A percentile compares a stretch with the other conserved stretches of the same genome.
Evolutionary conservation across 2,797 vertebrate genomes (phyloP).

Genomic region (Bradypodion pumilum): DNA sequence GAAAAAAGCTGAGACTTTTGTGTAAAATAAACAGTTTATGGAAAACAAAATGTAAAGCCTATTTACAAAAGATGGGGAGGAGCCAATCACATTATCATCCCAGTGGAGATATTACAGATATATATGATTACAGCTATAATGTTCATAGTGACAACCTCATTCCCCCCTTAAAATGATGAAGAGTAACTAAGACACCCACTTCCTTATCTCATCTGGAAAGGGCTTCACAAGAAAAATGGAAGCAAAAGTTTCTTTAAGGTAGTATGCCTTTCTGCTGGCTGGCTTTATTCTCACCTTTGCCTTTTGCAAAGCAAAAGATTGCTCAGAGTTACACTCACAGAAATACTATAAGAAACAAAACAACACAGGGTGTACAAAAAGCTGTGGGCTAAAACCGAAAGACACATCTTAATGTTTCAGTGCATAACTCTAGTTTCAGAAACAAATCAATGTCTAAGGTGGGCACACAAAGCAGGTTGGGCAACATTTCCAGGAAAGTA

Average conservation of each 20-base stretch:
- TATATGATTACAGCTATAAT: too few species aligned
- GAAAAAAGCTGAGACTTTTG: not conserved
- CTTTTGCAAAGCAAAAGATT: too few species aligned
- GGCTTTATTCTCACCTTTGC: too few species aligned
- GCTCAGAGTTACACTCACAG: accelerated
- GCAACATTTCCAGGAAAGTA: too few species aligned
- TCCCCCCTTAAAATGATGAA: not conserved
- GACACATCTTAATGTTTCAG: too few species aligned
- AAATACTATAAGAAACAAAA: not conserved
- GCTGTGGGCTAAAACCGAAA: not conserved
- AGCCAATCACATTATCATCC: not conserved
- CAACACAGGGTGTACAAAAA: not conserved
- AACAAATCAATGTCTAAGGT: too few species aligned
- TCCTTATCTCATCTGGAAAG: not conserved
- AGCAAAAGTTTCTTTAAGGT: not conserved
- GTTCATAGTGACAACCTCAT: not conserved
- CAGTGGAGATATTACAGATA: too few species aligned
- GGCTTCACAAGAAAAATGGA: not conserved
- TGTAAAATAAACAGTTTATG: not conserved
- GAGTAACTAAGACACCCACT: not conserved
- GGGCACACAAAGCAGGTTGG: too few species aligned
- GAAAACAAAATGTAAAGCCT: not conserved
- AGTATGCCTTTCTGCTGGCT: not conserved
- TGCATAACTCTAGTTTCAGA: too few species aligned
- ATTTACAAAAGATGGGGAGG: not conserved